These are phyloP conservation scores for Poliocrania exsul DNA, from an alignment of 2,797 vertebrate genomes.

Conservation along the genomic window DNA sequence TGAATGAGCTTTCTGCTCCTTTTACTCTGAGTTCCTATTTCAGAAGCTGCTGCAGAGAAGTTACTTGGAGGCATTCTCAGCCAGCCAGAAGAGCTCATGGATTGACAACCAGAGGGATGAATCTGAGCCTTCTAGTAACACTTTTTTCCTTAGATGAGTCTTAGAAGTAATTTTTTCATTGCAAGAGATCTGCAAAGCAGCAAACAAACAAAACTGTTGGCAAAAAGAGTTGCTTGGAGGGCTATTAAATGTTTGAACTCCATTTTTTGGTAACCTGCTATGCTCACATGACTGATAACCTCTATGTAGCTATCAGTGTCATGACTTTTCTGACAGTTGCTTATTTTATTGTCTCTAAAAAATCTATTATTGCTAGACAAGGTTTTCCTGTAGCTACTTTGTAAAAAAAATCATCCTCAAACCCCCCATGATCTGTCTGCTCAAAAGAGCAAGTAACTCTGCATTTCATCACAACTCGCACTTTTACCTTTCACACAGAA, in stretches of 20 bases:
- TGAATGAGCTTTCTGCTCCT: neutral
- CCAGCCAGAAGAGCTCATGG: neutral
- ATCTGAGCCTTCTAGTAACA: neutral
- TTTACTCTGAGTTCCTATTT: neutral
- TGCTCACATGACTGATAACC: neutral
- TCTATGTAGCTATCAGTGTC: neutral
- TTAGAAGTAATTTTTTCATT: neutral
- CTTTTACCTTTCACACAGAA: neutral
- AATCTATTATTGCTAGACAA: neutral
- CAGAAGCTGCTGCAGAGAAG: neutral
- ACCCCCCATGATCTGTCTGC: fast-evolving
- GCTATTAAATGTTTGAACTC: neutral
- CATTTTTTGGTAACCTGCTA: neutral
- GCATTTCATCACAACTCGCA: neutral
- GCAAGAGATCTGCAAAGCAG: neutral
- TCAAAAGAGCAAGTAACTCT: neutral
- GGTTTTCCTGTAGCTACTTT: neutral
- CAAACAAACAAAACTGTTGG: neutral
- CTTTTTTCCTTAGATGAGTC: neutral
- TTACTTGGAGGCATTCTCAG: neutral
- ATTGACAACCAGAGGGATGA: neutral
- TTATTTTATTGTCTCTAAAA: neutral
- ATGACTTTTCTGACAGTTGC: neutral
- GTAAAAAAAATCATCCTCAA: neutral
- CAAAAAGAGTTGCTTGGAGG: neutral